A percentile compares a stretch with the other conserved stretches of the same genome.
These are phyloP conservation scores for Cerastis rubricosa DNA, from an alignment of 2,888 invertebrate species.

Conservation along the genomic window DNA sequence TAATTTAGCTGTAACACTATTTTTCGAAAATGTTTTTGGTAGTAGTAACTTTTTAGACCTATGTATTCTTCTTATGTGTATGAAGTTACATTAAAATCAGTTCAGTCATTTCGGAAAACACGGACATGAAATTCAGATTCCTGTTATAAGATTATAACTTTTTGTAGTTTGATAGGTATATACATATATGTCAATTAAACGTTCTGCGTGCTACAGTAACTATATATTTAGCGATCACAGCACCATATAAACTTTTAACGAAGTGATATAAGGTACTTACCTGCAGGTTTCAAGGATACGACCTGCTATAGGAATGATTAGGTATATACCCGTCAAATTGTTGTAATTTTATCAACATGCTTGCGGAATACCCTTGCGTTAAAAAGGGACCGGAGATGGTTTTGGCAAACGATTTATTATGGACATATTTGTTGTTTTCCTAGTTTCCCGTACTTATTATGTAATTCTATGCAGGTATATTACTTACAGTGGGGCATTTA, in stretches of 20 bases:
- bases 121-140: too few relatives aligned
- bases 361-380: neutral
- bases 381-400: neutral
- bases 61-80: too few relatives aligned
- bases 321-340: neutral
- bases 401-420: neutral
- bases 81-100: too few relatives aligned
- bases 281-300: neutral
- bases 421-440: neutral
- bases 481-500: conserved; percentile 81
- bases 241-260: neutral
- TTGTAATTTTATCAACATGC: neutral
- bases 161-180: neutral
- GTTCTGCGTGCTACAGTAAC: neutral
- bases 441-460: neutral
- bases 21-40: too few relatives aligned
- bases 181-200: neutral
- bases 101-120: too few relatives aligned
- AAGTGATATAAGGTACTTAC: neutral
- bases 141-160: neutral
- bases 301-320: neutral
- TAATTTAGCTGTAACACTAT: too few relatives aligned
- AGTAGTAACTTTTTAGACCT: too few relatives aligned
- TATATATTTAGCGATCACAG: neutral
- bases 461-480: neutral